These are phyloP conservation scores for Diploptera punctata DNA, from an alignment of 2,888 invertebrate species.

Conservation along the genomic window DNA sequence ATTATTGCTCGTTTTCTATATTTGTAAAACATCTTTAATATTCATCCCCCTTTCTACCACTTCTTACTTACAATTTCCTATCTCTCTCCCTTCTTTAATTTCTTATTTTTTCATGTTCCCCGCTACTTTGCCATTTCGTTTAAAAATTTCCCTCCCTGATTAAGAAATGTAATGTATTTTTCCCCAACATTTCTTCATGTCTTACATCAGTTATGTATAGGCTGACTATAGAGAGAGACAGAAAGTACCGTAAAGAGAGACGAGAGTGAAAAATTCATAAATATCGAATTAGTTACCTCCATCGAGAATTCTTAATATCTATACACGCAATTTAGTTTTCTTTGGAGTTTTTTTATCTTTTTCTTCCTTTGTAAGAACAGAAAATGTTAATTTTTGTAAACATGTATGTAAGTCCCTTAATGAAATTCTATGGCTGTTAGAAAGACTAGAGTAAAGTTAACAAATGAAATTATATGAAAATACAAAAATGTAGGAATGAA, in stretches of 20 bases:
- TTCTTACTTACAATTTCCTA: too few relatives aligned
- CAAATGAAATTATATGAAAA: too few relatives aligned
- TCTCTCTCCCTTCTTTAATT: constrained; percentile 32
- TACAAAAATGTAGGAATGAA: too few relatives aligned
- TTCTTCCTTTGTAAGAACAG: too few relatives aligned
- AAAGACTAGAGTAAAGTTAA: too few relatives aligned
- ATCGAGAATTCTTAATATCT: constrained; percentile 31
- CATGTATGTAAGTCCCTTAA: too few relatives aligned
- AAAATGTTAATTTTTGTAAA: too few relatives aligned
- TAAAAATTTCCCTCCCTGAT: constrained; percentile 33
- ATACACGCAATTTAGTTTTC: too few relatives aligned
- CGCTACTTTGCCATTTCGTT: constrained; percentile 30
- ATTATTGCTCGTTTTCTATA: constrained; percentile 13
- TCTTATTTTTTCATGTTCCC: constrained; percentile 29
- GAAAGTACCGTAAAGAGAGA: background rate
- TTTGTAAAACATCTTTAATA: constrained; percentile 2
- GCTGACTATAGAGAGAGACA: background rate
- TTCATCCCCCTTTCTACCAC: background rate
- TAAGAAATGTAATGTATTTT: constrained; percentile 12
- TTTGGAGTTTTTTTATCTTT: too few relatives aligned
- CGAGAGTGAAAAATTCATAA: constrained; percentile 32
- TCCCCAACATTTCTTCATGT: constrained; percentile 18
- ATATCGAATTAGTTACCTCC: constrained; percentile 40
- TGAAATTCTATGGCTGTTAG: too few relatives aligned
- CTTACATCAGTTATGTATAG: constrained; percentile 18